Percentiles rank a stretch among this genome's conserved stretches.
Evolutionary conservation across 2,888 invertebrate species (phyloP).

Genomic region (Hecatera dysodea): DNA sequence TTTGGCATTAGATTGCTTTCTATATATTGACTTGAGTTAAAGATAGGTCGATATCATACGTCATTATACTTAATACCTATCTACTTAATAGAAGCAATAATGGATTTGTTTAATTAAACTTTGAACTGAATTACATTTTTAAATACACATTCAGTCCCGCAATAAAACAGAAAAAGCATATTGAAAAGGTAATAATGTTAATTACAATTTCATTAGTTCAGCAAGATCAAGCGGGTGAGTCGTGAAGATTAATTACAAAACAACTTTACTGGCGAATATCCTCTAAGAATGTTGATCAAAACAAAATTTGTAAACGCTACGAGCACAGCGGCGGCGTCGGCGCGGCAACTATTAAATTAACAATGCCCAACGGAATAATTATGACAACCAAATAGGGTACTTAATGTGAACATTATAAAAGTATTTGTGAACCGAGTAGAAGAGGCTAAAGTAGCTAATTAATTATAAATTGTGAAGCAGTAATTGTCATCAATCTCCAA

Average conservation of each 20-base stretch:
- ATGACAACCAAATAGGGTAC: conserved; percentile 58
- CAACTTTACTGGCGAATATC: conserved; percentile 60
- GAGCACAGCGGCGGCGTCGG: conserved; percentile 52
- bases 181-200: conserved; percentile 52
- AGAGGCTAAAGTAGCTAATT: conserved; percentile 41
- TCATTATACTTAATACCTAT: no score
- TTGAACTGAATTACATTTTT: conserved; percentile 10
- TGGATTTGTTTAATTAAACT: conserved; percentile 20
- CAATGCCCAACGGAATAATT: conserved; percentile 67
- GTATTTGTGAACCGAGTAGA: conserved; percentile 44
- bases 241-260: conserved; percentile 70
- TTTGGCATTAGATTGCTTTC: conserved; percentile 12
- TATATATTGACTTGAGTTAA: conserved; percentile 15
- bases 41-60: conserved; percentile 12
- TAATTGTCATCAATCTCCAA: conserved; percentile 59
- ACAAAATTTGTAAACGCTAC: conserved; percentile 65
- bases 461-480: conserved; percentile 47
- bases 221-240: conserved; percentile 49
- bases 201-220: conserved; percentile 55
- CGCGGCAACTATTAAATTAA: conserved; percentile 68
- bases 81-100: conserved; percentile 17
- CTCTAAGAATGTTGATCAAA: conserved; percentile 67
- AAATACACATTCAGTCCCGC: conserved; percentile 16
- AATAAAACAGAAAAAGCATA: conserved; percentile 33
- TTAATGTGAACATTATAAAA: conserved; percentile 54